phyloP scores from a whole-genome alignment of 2,797 vertebrate species.

The Cirrhinus mrigala region DNA sequence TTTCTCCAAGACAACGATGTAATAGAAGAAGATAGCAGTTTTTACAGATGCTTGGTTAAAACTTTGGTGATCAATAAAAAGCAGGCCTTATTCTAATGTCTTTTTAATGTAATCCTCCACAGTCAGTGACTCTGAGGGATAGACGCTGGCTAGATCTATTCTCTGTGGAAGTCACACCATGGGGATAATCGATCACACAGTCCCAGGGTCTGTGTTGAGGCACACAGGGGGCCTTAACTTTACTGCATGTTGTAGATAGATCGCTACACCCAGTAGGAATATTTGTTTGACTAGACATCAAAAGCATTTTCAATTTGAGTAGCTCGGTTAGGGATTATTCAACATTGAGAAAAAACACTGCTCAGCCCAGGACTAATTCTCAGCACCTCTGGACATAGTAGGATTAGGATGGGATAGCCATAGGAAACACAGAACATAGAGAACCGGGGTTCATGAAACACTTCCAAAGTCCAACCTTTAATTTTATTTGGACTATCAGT shows the following conservation, averaged over 20 bases:
- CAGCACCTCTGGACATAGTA: constrained; percentile 1
- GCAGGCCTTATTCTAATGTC: constrained; percentile 19
- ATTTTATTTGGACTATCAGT: not conserved
- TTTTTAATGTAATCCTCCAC: constrained; percentile 21
- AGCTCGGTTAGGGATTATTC: not conserved
- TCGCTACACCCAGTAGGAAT: constrained; percentile 15
- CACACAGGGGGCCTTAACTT: constrained; percentile 4
- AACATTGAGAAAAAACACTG: not conserved
- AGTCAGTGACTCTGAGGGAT: constrained; percentile 5
- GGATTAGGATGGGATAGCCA: constrained; percentile 23
- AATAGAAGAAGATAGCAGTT: constrained; percentile 1
- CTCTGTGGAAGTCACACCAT: constrained; percentile 2
- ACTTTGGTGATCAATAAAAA: constrained; percentile 16
- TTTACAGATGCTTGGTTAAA: constrained; percentile 6
- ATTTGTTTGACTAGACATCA: constrained; percentile 31
- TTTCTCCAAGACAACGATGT: not conserved
- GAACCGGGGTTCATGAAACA: not conserved
- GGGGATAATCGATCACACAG: constrained; percentile 30
- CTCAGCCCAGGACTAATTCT: constrained; percentile 12
- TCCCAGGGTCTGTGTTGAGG: not conserved
- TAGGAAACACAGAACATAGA: not conserved
- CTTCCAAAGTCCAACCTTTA: not conserved
- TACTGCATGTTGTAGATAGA: constrained; percentile 20
- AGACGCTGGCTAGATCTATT: not conserved
- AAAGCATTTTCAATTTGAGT: constrained; percentile 20